Percentiles rank a stretch among this genome's conserved stretches.
Evolutionary conservation across 1,140 invertebrate species (phyloP).

Genomic region (Augochlora pura): DNA sequence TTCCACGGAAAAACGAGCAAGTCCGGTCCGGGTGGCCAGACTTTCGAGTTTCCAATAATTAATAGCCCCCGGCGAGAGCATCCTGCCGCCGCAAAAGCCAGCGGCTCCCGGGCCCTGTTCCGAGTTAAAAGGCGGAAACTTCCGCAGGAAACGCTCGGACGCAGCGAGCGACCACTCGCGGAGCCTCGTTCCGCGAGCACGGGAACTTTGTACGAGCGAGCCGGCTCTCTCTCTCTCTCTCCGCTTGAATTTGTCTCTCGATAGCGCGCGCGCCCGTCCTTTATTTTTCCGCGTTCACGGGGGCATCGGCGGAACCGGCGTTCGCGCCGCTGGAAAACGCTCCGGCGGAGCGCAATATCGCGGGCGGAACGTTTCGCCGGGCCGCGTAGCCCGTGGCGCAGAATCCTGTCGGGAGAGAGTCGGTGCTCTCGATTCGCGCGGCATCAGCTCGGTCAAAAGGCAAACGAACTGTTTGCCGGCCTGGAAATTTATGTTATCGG

Average conservation of each 20-base stretch:
- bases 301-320: neutral
- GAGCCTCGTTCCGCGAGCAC: neutral
- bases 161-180: too few species aligned
- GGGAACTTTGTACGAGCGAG: too few species aligned
- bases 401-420: constrained; percentile 9
- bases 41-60: neutral
- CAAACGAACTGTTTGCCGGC: constrained; percentile 45
- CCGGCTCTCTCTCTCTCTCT: too few species aligned
- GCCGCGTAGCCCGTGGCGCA: constrained; percentile 17
- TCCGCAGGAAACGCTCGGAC: constrained; percentile 1
- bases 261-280: neutral
- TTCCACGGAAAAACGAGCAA: neutral
- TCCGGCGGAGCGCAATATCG: constrained; percentile 20
- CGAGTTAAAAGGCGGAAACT: neutral
- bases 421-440: constrained; percentile 46
- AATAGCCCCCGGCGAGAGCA: neutral
- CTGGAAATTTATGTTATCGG: constrained; percentile 45
- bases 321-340: constrained; percentile 21
- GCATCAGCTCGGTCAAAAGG: constrained; percentile 21
- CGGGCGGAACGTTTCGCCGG: constrained; percentile 23
- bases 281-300: neutral
- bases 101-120: neutral
- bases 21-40: neutral
- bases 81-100: neutral
- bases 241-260: too few species aligned